Evolutionary conservation across 2,113 vertebrate genomes (phyloP), one percentile per base, ranked within the genome.

Genomic region (Callopanchax toddi): DNA sequence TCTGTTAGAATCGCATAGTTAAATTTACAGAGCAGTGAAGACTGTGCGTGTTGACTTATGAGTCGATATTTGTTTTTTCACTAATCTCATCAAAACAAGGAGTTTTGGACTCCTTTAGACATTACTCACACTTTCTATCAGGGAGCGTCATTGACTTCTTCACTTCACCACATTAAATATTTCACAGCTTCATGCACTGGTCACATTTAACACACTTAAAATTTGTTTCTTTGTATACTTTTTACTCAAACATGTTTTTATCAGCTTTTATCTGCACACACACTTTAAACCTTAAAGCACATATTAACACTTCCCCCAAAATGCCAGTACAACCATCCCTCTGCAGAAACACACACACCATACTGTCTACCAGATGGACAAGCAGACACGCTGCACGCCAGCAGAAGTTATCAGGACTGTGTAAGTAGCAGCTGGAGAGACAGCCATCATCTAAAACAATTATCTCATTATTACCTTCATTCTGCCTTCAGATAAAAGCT

Each of bases 381-480:
- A 32, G 52, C 0, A 13, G 64, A 51, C 37, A 48, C 1, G 0
- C 22, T 23, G 1, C 1, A 17, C 42, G 64, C 71, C 79, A 71
- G 54, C 29, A 60, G 64, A 51, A 66, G 51, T 62, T 50, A 79
- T 58, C 16, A 25, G 36, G 44, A 66, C 48, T 34, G 63, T 42
- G 58, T 74, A 76, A 63, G 71, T 74, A 71, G 45, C 61, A 1
- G 43, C 40, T 46, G 79, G 79, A 81, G 65, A 76, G 49, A 29
- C 60, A 42, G 68, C 54, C 37, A 42, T 60, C 34, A 6, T 79
- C 80, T 75, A 84, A 66, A 84, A 81, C 77, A 84, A 86, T 87
- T 82, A 83, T 83, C 67, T 67, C 36, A 56, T 86, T 79, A 87
- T 89, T 86, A 81, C 70, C 60, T 79, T 55, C 70, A 71, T 77